Evolutionary conservation across 2,797 vertebrate genomes (phyloP), one percentile per base, ranked within the genome.

Genomic region (Synaphobranchus kaupii): DNA sequence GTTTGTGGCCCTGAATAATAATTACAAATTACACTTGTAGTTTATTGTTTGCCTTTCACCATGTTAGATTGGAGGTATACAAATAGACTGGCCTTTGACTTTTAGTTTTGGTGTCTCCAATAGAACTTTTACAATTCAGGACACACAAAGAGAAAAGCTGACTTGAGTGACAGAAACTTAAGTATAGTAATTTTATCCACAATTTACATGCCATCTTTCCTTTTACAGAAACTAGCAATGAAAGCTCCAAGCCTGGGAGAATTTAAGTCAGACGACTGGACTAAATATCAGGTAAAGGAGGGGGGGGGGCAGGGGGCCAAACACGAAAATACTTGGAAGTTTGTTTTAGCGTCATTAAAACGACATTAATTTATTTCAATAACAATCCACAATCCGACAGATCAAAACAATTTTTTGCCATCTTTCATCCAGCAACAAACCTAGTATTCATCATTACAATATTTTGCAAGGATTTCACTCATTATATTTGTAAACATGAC

Each of bases 241-340:
- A 98, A n/a, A 97, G 91, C 92, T 99, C 68, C 95, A 96, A 88
- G 95, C 93, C 90, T 99, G 98, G 98, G 98, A 99, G 91, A 97
- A 95, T 73, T 91, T 98, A 89, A 97, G 98, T 4, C 96, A 97
- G 86, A 95, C 90, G 58, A 97, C 96, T 44, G 98, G 98, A 90
- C 94, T 99, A 89, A 97, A 95, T 91, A 98, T 99, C 93, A 97
- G 97, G 98, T 99, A 92, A n/a, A n/a, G n/a, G n/a, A 89, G 97
- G 52, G 28, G 9, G 13, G 1, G 4, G 5, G 20, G 44, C n/a
- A n/a, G n/a, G n/a, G n/a, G n/a, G n/a, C n/a, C 31, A 83, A 52
- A 83, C 1, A 12, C n/a, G 39, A 68, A 10, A 6, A 47, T n/a
- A 8, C 22, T 44, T 58, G 4, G 13, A 10, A 60, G n/a, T 54